Conservation (phyloP, 2,888 invertebrate genomes). For the Lingula anatina region DNA sequence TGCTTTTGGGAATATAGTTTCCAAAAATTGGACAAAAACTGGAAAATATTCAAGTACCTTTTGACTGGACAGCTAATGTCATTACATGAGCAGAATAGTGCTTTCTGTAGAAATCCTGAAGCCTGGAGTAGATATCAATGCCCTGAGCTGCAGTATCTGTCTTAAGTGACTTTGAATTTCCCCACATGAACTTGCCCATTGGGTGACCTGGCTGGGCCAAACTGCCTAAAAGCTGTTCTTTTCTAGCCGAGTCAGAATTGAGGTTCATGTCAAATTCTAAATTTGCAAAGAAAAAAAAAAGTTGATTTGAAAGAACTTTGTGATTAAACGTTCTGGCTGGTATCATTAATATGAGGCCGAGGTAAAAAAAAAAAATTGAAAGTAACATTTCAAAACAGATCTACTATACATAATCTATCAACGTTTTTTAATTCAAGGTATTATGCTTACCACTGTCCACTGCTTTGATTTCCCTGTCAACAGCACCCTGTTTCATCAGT, state of each 20-base stretch:
- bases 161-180: constrained; percentile 39
- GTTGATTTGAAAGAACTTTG: too few relatives aligned
- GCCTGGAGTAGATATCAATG: constrained; percentile 60
- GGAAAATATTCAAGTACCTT: too few relatives aligned
- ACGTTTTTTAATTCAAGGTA: too few relatives aligned
- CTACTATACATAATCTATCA: neutral
- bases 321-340: neutral
- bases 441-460: constrained; percentile 80
- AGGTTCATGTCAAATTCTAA: constrained; percentile 77
- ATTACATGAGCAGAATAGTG: constrained; percentile 85
- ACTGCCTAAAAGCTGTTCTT: constrained; percentile 70
- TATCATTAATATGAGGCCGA: neutral
- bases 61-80: constrained; percentile 75
- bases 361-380: neutral
- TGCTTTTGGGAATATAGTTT: too few relatives aligned
- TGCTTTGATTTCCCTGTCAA: constrained; percentile 80
- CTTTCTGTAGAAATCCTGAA: constrained; percentile 69
- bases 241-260: constrained; percentile 69
- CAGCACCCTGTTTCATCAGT: constrained; percentile 75
- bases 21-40: too few relatives aligned
- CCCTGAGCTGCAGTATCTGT: constrained; percentile 25
- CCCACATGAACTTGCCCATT: constrained; percentile 74
- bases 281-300: constrained; percentile 12
- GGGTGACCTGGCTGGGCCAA: constrained; percentile 67
- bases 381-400: neutral